phyloP scores from a whole-genome alignment of 2,113 vertebrate genomes.

The Sinocyclocheilus anophthalmus region DNA sequence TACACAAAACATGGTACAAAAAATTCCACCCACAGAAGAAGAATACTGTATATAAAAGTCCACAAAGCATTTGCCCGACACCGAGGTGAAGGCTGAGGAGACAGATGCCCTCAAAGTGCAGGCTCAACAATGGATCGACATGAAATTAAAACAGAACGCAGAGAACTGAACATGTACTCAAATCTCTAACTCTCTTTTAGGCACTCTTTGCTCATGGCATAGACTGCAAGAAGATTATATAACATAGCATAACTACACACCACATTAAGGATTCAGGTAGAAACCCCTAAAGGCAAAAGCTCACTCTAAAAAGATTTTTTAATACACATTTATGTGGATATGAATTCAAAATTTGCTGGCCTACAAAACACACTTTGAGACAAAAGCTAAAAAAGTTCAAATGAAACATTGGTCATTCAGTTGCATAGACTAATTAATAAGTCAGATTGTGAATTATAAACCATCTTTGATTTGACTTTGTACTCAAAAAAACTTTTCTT shows the following conservation, averaged over 20 bases:
- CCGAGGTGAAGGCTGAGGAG: not conserved
- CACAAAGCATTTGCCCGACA: not conserved
- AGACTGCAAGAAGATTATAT: not conserved
- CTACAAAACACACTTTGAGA: not conserved
- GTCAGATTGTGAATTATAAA: slow-evolving; percentile 35
- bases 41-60: slow-evolving; percentile 2
- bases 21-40: slow-evolving; percentile 16
- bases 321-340: slow-evolving; percentile 10
- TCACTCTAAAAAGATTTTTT: slow-evolving; percentile 15
- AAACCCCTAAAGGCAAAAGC: slow-evolving; percentile 34
- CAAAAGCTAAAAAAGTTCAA: not conserved
- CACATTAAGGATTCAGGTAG: slow-evolving; percentile 21
- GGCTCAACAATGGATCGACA: no score
- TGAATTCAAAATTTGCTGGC: slow-evolving; percentile 26
- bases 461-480: slow-evolving; percentile 13
- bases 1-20: slow-evolving; percentile 8
- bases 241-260: slow-evolving; percentile 4
- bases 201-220: not conserved
- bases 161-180: slow-evolving; percentile 2
- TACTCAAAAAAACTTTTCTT: slow-evolving; percentile 45
- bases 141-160: no score
- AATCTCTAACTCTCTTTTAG: not conserved
- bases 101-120: not conserved
- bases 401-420: not conserved
- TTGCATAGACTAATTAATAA: slow-evolving; percentile 9